Percentiles rank a stretch among this genome's conserved stretches.
These are phyloP conservation scores for Drosophila takahashii DNA, from an alignment of 1,140 invertebrate genomes.

Conservation along the genomic window DNA sequence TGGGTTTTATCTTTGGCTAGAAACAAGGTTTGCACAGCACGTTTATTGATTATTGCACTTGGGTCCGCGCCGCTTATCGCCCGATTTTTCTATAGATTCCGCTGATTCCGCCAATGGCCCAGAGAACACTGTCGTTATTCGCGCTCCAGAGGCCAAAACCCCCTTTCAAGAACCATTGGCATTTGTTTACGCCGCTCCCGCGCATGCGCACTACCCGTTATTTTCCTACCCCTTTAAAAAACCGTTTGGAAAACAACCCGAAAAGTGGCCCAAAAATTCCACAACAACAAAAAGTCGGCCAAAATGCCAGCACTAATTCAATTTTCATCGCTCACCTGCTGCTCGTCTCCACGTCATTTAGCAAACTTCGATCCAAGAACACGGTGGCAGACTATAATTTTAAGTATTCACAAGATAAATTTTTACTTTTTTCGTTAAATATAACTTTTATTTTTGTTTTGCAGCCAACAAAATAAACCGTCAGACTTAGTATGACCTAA, in stretches of 20 bases:
- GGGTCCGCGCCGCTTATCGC: constrained; percentile 56
- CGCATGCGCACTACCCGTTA: constrained; percentile 44
- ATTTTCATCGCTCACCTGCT: constrained; percentile 10
- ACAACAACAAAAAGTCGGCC: constrained; percentile 24
- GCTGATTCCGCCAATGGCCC: constrained; percentile 57
- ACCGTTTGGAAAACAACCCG: constrained; percentile 23
- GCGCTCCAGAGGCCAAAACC: constrained; percentile 43
- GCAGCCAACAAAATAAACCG: constrained; percentile 3
- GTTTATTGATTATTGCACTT: constrained; percentile 79
- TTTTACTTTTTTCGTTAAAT: neutral
- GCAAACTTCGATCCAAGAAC: constrained; percentile 16
- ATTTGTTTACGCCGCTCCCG: constrained; percentile 77
- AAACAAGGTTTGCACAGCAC: constrained; percentile 56
- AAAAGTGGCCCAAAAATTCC: constrained; percentile 15
- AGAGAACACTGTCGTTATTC: constrained; percentile 66
- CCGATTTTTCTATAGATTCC: constrained; percentile 25
- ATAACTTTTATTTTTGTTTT: constrained; percentile 17
- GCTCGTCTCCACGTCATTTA: constrained; percentile 28
- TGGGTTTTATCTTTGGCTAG: constrained; percentile 60
- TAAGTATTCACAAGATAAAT: neutral
- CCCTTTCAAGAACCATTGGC: constrained; percentile 42
- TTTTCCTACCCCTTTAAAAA: constrained; percentile 13
- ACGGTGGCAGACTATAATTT: constrained; percentile 1
- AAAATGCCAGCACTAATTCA: constrained; percentile 17
- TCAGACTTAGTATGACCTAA: constrained; percentile 22